A percentile compares a stretch with the other conserved stretches of the same genome.
Conservation (phyloP, 2,888 invertebrate species). For the Acronicta alni region DNA sequence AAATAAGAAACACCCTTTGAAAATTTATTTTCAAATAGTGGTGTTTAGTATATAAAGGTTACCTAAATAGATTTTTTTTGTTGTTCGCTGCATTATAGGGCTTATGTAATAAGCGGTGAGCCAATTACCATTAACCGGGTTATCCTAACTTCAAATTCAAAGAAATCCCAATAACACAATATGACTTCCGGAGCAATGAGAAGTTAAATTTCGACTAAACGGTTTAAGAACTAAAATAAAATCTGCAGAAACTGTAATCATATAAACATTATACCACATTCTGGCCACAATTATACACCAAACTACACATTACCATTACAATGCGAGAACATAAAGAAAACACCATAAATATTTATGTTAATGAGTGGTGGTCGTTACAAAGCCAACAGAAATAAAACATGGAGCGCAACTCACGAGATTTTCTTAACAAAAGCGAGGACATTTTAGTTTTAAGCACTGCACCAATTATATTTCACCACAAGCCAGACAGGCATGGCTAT, state of each 20-base stretch:
- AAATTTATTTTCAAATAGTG: no score
- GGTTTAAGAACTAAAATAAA: no score
- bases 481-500: slow-evolving; percentile 18
- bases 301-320: slow-evolving; percentile 9
- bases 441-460: slow-evolving; percentile 57
- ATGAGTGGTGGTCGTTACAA: slow-evolving; percentile 38
- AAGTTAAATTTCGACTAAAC: no score
- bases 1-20: no score
- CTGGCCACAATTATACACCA: not conserved
- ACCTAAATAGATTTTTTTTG: no score
- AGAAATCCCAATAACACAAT: no score
- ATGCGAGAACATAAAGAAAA: slow-evolving; percentile 13
- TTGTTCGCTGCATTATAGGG: no score
- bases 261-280: not conserved
- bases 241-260: not conserved
- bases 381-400: slow-evolving; percentile 49
- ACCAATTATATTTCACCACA: slow-evolving; percentile 53
- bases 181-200: no score
- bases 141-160: no score
- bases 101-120: no score
- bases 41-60: no score
- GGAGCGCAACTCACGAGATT: slow-evolving; percentile 38
- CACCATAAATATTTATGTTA: slow-evolving; percentile 33
- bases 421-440: slow-evolving; percentile 53
- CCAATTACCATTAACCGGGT: no score